Base-by-base conservation (phyloP, 2,888 invertebrate genomes). In the Alviniconcha strummeri region DNA sequence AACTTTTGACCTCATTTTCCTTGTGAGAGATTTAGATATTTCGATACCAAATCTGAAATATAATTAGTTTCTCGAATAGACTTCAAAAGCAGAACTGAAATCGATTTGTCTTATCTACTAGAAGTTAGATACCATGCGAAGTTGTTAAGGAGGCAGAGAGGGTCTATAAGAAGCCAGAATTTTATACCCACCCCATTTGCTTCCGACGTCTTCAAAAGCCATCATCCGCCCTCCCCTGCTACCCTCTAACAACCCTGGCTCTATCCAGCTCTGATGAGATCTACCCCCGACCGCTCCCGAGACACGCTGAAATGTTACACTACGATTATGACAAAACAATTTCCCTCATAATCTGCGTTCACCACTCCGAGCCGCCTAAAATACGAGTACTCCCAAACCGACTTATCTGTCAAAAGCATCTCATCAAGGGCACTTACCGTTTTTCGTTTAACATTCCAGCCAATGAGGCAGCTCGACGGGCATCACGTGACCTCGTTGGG, bases 241-340 rank as follows among this genome's bases (percentile, higher is more conserved):
- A 69, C 67, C n/a, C 67, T 17, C 82, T 75, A 82, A 82, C 76
- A 71, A 82, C 77, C 52, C 64, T 15, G 69, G 67, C 82, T 67
- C 56, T 69, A 15, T 77, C 13, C 82, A 5, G 2, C 77, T 54
- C 69, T 77, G 77, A 71, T 54, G 77, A 11, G 15, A 77, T 77
- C 77, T n/a, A 71, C 82, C 82, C 76, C 81, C 80, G 17, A 67
- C 80, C 57, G 82, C 67, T 71, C 71, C 64, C 64, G 64, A 76
- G 75, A 80, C 79, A 78, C 75, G 80, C 52, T 57, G 84, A 79
- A 80, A 84, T 82, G 82, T 82, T 80, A 84, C 83, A 69, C 79
- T 79, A 55, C 74, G 84, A 85, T 84, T 84, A 82, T 80, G 82
- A 85, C 84, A 85, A 84, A 85, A 84, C 85, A 80, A 82, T 82